Evolutionary conservation across 64 coral and sea anemone species (phyloP).

Genomic region (Orbicella faveolata): DNA sequence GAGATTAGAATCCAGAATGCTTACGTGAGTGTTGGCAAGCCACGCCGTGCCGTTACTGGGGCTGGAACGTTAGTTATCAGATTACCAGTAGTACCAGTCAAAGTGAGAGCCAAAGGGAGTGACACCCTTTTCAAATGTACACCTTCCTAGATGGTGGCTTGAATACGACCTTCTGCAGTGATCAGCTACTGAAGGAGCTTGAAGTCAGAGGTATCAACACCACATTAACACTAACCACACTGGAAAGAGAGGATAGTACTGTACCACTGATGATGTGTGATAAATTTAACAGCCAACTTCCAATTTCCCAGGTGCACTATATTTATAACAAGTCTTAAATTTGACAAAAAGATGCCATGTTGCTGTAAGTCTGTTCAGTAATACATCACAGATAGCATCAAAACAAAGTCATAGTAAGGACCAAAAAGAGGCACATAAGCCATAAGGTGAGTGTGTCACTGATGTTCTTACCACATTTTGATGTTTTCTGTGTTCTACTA

Average conservation of each 20-base stretch:
- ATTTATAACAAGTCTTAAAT: too few species aligned
- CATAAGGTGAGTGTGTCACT: too few species aligned
- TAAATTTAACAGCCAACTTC: too few species aligned
- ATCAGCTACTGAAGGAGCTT: constrained; percentile 15
- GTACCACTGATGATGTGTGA: too few species aligned
- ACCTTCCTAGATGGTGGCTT: constrained; percentile 51
- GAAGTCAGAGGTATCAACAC: neutral
- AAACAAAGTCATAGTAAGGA: too few species aligned
- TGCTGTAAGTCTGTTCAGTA: too few species aligned
- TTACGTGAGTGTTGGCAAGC: neutral
- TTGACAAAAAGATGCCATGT: too few species aligned
- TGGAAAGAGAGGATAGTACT: constrained; percentile 5
- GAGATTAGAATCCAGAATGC: neutral
- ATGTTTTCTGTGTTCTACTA: too few species aligned
- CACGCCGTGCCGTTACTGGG: neutral
- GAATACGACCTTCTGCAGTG: constrained; percentile 36
- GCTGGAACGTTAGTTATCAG: neutral
- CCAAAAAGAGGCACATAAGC: too few species aligned
- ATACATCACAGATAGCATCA: too few species aligned
- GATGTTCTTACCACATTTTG: too few species aligned
- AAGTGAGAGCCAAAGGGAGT: constrained; percentile 4
- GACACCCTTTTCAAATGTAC: neutral
- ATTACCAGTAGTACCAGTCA: constrained; percentile 48
- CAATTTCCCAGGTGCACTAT: too few species aligned
- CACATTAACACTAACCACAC: constrained; percentile 32